Evolutionary conservation across 2,797 vertebrate species (phyloP), one percentile per base, ranked within the genome.

Genomic region (Lagodon rhomboides): DNA sequence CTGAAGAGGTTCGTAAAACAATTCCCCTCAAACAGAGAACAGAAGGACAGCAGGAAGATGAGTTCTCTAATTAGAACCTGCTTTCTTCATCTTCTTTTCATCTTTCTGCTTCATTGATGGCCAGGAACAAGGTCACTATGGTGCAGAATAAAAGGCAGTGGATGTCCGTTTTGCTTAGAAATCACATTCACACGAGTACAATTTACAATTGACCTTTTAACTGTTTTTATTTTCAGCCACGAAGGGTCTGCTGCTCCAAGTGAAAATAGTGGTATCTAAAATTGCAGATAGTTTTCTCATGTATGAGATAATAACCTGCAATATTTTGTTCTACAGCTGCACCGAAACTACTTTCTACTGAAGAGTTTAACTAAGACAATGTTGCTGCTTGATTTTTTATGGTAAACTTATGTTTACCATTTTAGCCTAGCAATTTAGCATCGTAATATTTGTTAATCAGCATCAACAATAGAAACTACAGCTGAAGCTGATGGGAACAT

Each of bases 1-100:
- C 74, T 51, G 65, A 47, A 68, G 9, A 53, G 25, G 69, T 71
- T 86, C 79, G 62, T 64, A 66, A 86, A 87, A 85, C 12, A 10
- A 64, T 68, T 79, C 71, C 68, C 75, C 82, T 83, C 74, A 67
- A 75, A 70, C 74, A 72, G 78, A 85, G 76, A 89, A 85, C 85
- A 84, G 79, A 79, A 41, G 77, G 47, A 75, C 66, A 44, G 53
- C 76, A 75, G 79, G 77, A 83, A 77, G 80, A 82, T 44, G 0
- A 10, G 22, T 12, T 46, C 69, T 79, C 67, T 44, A 64, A 64
- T 75, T 68, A 70, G 55, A 81, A 70, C 12, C 41, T 4, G 27
- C 53, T 61, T 65, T 76, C 43, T 65, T 85, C 44, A 23, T 68
- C 47, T 38, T 47, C 72, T 56, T 68, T 86, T 86, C 55, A 77